A percentile compares a stretch with the other conserved stretches of the same genome.
Conservation (phyloP, 1,140 invertebrate species). For the Philotrypesis tridentata region DNA sequence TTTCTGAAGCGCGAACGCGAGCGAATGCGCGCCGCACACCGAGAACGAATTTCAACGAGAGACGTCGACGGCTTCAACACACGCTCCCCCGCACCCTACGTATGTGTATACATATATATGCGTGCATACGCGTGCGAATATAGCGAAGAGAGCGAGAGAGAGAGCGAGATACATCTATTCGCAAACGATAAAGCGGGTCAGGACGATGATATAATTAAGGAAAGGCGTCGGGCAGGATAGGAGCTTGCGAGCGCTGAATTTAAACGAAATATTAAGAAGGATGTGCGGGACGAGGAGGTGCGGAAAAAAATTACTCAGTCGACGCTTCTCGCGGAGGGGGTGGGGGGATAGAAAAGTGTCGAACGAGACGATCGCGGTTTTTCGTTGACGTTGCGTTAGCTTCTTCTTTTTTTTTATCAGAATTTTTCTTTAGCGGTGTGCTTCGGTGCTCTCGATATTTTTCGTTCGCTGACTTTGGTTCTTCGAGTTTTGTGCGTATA, state of each 20-base stretch:
- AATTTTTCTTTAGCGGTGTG: neutral
- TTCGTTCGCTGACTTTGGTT: too few relatives aligned
- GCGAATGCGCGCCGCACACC: slow-evolving; percentile 16
- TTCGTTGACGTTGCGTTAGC: neutral
- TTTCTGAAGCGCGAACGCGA: slow-evolving; percentile 37
- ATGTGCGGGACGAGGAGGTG: neutral
- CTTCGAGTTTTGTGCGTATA: too few relatives aligned
- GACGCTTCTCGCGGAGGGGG: neutral
- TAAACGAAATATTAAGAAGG: slow-evolving; percentile 1
- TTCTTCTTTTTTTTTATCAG: too few relatives aligned
- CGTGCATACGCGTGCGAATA: too few relatives aligned
- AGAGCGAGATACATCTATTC: neutral
- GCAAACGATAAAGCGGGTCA: slow-evolving; percentile 16
- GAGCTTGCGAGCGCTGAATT: neutral
- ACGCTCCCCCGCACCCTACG: neutral
- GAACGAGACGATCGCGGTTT: neutral
- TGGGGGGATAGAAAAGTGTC: too few relatives aligned
- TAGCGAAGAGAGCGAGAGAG: too few relatives aligned
- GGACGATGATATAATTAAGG: slow-evolving; percentile 23
- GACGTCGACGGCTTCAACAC: neutral
- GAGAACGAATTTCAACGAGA: slow-evolving; percentile 38
- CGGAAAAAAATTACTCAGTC: neutral
- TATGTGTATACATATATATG: too few relatives aligned
- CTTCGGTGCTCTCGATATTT: too few relatives aligned
- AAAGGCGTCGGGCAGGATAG: neutral